phyloP scores from a whole-genome alignment of 2,113 vertebrate species.

The Uria aalge region DNA sequence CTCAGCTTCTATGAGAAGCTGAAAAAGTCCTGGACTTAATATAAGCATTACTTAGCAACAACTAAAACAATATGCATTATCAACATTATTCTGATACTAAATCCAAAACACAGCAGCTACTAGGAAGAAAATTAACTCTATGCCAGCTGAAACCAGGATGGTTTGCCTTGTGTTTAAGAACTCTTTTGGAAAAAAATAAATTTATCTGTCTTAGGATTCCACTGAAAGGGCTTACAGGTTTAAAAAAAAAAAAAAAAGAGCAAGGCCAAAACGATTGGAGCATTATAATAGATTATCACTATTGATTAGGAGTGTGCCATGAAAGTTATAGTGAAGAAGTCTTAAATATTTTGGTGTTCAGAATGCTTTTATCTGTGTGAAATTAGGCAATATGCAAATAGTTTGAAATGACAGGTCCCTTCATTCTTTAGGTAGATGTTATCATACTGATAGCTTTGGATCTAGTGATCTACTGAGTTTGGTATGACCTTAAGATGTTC shows the following conservation, averaged over 20 bases:
- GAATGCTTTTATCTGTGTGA: background rate
- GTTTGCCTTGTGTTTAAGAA: background rate
- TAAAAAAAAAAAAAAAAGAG: background rate
- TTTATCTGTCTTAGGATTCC: background rate
- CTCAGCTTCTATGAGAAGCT: background rate
- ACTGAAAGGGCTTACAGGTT: background rate
- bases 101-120: background rate
- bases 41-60: background rate
- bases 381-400: background rate
- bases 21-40: background rate
- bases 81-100: background rate
- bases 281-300: background rate
- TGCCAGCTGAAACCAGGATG: background rate
- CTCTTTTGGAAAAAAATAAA: background rate
- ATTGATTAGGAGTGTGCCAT: background rate
- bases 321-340: background rate
- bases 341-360: background rate
- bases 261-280: background rate
- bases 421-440: background rate
- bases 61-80: background rate
- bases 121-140: background rate
- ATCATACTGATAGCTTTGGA: background rate
- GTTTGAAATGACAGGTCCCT: background rate
- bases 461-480: background rate
- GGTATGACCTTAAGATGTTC: background rate